Percentiles rank a stretch among this genome's conserved stretches.
These are phyloP conservation scores for Coregonus ussuriensis DNA, from an alignment of 2,797 vertebrate genomes.

Conservation along the genomic window DNA sequence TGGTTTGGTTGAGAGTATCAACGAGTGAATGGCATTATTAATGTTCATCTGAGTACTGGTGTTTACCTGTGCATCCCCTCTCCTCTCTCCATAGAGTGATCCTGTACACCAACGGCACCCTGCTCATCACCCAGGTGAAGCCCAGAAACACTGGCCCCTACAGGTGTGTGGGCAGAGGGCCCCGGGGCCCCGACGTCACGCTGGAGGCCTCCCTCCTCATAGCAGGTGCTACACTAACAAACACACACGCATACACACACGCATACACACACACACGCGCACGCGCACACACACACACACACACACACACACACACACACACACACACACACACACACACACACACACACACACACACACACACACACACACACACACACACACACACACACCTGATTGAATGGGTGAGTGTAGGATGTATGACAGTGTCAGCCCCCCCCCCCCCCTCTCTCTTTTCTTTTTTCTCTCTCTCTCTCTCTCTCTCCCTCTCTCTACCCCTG, in stretches of 20 bases:
- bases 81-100: constrained; percentile 71
- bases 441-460: too few relatives aligned
- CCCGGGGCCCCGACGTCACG: constrained; percentile 76
- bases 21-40: too few relatives aligned
- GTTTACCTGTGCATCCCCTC: too few relatives aligned
- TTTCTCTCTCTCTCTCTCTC: too few relatives aligned
- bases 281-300: background rate
- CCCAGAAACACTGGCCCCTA: constrained; percentile 84
- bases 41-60: too few relatives aligned
- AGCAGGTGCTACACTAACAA: constrained; percentile 76
- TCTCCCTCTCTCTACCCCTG: background rate
- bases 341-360: background rate
- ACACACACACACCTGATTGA: background rate
- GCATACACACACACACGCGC: constrained; percentile 15
- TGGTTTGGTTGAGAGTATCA: too few relatives aligned
- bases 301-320: constrained; percentile 4
- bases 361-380: constrained; percentile 14
- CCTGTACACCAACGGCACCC: constrained; percentile 87
- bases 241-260: background rate
- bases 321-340: background rate
- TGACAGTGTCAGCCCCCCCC: too few relatives aligned
- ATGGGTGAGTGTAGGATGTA: too few relatives aligned
- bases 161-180: constrained; percentile 84
- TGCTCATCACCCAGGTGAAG: constrained; percentile 89
- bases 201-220: constrained; percentile 84